These are phyloP conservation scores for Eilema depressum DNA, from an alignment of 2,888 invertebrate genomes.

Conservation along the genomic window DNA sequence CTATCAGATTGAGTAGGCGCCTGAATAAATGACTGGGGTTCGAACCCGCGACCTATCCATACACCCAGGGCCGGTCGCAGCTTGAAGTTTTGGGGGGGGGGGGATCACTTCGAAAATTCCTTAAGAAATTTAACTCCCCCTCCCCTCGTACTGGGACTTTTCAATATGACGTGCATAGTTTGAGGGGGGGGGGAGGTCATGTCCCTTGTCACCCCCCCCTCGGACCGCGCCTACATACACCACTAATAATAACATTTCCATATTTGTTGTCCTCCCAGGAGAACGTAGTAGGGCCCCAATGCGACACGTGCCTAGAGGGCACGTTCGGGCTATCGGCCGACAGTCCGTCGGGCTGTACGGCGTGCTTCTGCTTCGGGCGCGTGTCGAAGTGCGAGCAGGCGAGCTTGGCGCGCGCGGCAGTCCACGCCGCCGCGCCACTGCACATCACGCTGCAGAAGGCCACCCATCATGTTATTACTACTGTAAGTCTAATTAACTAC, in stretches of 20 bases:
- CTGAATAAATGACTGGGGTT: too few species aligned
- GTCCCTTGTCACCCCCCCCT: too few species aligned
- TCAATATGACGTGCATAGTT: too few species aligned
- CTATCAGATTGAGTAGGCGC: too few species aligned
- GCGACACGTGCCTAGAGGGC: constrained; percentile 93
- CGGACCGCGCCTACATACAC: too few species aligned
- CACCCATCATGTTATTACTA: constrained; percentile 51
- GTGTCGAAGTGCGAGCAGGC: constrained; percentile 93
- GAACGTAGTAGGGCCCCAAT: constrained; percentile 94
- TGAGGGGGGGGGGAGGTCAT: too few species aligned
- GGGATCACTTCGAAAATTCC: too few species aligned
- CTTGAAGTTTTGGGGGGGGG: too few species aligned
- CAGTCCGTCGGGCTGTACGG: constrained; percentile 95
- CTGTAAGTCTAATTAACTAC: constrained; percentile 50
- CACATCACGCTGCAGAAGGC: constrained; percentile 77
- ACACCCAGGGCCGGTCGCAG: too few species aligned
- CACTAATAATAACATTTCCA: neutral
- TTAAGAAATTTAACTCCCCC: too few species aligned
- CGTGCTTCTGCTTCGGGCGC: constrained; percentile 98
- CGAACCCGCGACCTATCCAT: too few species aligned
- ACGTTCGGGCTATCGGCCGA: constrained; percentile 94
- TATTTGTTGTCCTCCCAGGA: constrained; percentile 80
- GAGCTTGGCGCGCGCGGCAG: constrained; percentile 93
- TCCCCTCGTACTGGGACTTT: too few species aligned
- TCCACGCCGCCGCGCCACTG: constrained; percentile 87